Evolutionary conservation across 2,888 invertebrate genomes (phyloP), one percentile per base, ranked within the genome.

Genomic region (Eilema griseolum): DNA sequence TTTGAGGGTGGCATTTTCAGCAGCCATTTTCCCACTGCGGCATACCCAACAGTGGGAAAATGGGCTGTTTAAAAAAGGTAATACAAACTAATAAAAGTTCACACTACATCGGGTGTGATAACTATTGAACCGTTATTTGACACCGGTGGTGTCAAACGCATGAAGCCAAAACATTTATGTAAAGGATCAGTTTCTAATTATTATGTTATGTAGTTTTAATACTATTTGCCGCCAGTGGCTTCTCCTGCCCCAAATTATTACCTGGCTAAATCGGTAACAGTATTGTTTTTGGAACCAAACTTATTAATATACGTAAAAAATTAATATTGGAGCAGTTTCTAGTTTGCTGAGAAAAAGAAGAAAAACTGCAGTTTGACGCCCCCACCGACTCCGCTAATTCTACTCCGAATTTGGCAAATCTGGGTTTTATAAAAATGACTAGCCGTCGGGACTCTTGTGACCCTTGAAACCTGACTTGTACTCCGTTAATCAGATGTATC

Each of bases 111-210:
- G 10, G 12, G 12, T 2, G 0, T 8, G 59, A 59, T 26, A 26
- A 12, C 26, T 26, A 59, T 24, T 26, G 16, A 28, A 59, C 14
- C 28, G 26, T 26, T 24, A 59, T 8, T 59, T 24, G 59, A 59
- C 26, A 65, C 63, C 63, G 41, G 14, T 41, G 16, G 20, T 41
- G 5, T 41, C 57, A 57, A 62, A 28, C 12, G 33, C 52, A 7
- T 14, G 23, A 14, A 59, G 26, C 24, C 52, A 52, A 67, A 64
- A 64, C 64, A 64, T 67, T 64, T 14, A 28, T 28, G 20, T 46
- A 10, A 31, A 60, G 24, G 56, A 67, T 67, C 56, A 57, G 56
- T 65, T 24, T 57, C 61, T 60, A 23, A 56, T 64, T 37, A 60
- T 57, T 14, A 41, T 41, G 59, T 63, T 64, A 67, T 26, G 10